Conservation (phyloP, 2,113 vertebrate genomes). For the Campylorhamphus procurvoides region DNA sequence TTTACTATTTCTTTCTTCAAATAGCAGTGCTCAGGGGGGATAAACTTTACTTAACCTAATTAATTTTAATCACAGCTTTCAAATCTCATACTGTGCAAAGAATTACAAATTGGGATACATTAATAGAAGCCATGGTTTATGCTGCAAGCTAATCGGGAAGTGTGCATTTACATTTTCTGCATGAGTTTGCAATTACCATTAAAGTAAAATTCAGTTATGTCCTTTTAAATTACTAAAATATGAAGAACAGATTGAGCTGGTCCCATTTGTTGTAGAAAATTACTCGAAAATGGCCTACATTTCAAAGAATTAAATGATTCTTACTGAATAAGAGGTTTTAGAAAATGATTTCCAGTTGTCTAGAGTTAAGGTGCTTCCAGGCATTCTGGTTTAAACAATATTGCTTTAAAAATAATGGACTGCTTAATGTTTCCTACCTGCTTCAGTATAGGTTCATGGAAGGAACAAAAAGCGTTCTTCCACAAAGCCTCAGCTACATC, state of each 20-base stretch:
- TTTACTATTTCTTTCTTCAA: slow-evolving; percentile 79
- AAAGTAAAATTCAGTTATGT: slow-evolving; percentile 79
- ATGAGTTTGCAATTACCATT: slow-evolving; percentile 81
- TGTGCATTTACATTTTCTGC: slow-evolving; percentile 82
- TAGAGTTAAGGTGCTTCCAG: slow-evolving; percentile 51
- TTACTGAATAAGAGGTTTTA: slow-evolving; percentile 30
- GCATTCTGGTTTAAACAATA: slow-evolving; percentile 58
- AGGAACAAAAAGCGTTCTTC: neutral
- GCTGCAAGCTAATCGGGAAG: slow-evolving; percentile 80
- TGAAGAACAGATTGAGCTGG: slow-evolving; percentile 73
- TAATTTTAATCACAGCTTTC: slow-evolving; percentile 89
- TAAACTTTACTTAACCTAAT: slow-evolving; percentile 90
- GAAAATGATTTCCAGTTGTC: slow-evolving; percentile 64
- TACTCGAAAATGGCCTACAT: slow-evolving; percentile 68
- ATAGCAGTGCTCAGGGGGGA: slow-evolving; percentile 80
- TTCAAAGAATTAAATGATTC: slow-evolving; percentile 68
- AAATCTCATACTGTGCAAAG: slow-evolving; percentile 85
- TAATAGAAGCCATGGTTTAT: slow-evolving; percentile 80
- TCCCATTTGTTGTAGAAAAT: slow-evolving; percentile 70
- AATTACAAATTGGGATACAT: slow-evolving; percentile 85
- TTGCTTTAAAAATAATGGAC: neutral
- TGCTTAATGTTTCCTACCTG: slow-evolving; percentile 12
- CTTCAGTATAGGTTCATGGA: neutral
- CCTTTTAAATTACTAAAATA: slow-evolving; percentile 78
- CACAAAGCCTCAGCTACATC: neutral